Percentiles rank a stretch among this genome's conserved stretches.
Evolutionary conservation across 2,888 invertebrate genomes (phyloP).

Genomic region (Caenorhabditis sp.): DNA sequence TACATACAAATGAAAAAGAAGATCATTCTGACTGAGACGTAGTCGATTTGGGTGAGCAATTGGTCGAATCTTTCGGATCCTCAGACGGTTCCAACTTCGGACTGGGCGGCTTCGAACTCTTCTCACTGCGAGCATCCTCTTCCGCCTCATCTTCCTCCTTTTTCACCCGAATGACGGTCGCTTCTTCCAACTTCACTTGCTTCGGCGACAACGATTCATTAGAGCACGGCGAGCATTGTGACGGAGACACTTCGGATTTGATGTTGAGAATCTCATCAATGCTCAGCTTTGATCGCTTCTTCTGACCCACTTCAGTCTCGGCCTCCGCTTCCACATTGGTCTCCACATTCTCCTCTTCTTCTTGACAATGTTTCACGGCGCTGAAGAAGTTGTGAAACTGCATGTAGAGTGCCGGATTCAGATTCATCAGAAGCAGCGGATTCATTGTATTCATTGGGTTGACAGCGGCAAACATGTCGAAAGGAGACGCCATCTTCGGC

Average conservation of each 20-base stretch:
- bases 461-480: conserved; percentile 49
- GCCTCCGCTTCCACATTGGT: conserved; percentile 7
- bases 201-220: conserved; percentile 40
- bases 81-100: not conserved
- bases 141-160: conserved; percentile 16
- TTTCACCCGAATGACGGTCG: not conserved
- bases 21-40: conserved; percentile 45
- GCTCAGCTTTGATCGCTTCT: conserved; percentile 62
- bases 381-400: conserved; percentile 42
- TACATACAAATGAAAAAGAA: conserved; percentile 1
- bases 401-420: conserved; percentile 63
- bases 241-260: conserved; percentile 52
- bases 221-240: conserved; percentile 53
- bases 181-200: not conserved
- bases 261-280: conserved; percentile 70
- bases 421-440: conserved; percentile 66
- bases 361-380: conserved; percentile 13
- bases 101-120: not conserved
- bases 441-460: too few relatives aligned
- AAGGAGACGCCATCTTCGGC: conserved; percentile 31
- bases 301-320: conserved; percentile 17
- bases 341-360: conserved; percentile 26
- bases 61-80: conserved; percentile 3
- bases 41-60: conserved; percentile 34
- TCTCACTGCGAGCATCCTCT: conserved; percentile 2